Conservation (phyloP, 2,797 vertebrate genomes). For the Spondyliosoma cantharus region DNA sequence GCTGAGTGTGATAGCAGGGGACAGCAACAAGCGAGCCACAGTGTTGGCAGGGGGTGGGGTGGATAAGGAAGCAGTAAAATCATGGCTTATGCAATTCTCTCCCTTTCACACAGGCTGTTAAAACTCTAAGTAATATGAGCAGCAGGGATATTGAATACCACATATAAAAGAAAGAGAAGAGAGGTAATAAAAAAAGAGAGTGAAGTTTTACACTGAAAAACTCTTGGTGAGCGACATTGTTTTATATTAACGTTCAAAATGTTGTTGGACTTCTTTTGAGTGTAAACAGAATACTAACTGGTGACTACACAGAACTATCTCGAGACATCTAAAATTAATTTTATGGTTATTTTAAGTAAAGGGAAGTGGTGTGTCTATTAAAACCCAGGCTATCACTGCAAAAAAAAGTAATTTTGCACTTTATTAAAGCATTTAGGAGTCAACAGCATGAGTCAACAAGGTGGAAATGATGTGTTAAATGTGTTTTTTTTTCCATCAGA, state of each 20-base stretch:
- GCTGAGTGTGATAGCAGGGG: slow-evolving; percentile 44
- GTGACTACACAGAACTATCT: neutral
- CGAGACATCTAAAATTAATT: neutral
- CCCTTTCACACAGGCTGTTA: slow-evolving; percentile 51
- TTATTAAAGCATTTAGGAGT: neutral
- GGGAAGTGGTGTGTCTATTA: neutral
- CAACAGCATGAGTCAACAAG: slow-evolving; percentile 2
- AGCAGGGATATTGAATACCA: slow-evolving; percentile 33
- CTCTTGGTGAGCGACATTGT: too few relatives aligned
- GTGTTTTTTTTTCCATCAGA: slow-evolving; percentile 9
- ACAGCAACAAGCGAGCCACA: slow-evolving; percentile 52
- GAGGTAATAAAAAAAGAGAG: neutral
- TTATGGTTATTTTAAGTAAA: neutral
- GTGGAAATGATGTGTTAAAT: neutral
- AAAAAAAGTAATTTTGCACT: neutral
- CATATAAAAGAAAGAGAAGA: slow-evolving; percentile 25
- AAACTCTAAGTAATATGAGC: slow-evolving; percentile 49
- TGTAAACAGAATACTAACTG: neutral
- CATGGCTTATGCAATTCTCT: slow-evolving; percentile 52
- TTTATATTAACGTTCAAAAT: neutral
- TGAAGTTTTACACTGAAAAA: slow-evolving; percentile 24
- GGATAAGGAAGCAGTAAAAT: slow-evolving; percentile 65
- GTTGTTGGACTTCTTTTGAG: neutral
- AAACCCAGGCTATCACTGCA: neutral
- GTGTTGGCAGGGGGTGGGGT: slow-evolving; percentile 43